Evolutionary conservation across 2,113 vertebrate genomes (phyloP), one percentile per base, ranked within the genome.

Genomic region (Hyla sarda): DNA sequence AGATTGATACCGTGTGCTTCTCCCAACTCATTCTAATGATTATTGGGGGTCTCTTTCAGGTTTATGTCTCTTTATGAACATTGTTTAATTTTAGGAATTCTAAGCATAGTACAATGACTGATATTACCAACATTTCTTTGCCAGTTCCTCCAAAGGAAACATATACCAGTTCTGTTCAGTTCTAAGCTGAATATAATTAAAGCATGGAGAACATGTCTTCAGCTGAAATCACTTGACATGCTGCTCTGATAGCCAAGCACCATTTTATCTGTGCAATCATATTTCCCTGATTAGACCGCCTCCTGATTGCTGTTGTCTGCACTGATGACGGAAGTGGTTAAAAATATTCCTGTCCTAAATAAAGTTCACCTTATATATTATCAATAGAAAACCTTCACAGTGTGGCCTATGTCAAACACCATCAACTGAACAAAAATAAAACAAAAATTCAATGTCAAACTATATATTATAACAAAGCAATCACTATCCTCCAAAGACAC

Each of bases 271-370:
- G 56, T 82, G 88, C 48, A 73, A 85, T 85, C 84, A 85, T 52
- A 79, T 58, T 78, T 58, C 62, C 76, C 82, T 88, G 87, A 90
- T 91, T 89, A 90, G 45, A 90, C 85, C 72, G 14, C 13, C 32
- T 58, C 73, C 62, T 89, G 88, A 90, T 91, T 87, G 88, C 87
- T 58, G 45, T 79, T 87, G 76, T 71, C 1, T 79, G 79, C 48
- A 41, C 52, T 88, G 72, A 82, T 67, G 87, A 86, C 85, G 74
- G 71, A 87, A 88, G 62, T 25, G 23, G 65, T 88, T 82, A 48
- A 73, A 88, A 85, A 30, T 79, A 65, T 86, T 87, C 89, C 72
- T 83, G 88, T 77, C 0, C 0, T 83, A 83, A n/a, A 65, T 83
- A 87, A 19, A 34, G 34, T 69, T 54, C 69, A 82, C 45, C 62